Base-by-base conservation (phyloP, 2,113 vertebrate genomes). In the Cathartes aura region DNA sequence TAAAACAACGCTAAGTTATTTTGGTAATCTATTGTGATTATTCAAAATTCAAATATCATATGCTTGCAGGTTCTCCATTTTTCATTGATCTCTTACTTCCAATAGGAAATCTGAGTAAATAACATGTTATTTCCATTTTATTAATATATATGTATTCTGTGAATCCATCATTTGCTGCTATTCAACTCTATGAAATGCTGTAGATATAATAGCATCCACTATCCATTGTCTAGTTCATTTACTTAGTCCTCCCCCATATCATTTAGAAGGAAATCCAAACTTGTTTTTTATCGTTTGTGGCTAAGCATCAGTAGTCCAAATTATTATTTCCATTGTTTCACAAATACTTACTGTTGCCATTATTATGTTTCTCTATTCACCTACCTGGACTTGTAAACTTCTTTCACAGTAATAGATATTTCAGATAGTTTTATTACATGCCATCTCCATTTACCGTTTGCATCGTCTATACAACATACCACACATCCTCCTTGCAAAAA, bases 231-330 rank as follows among this genome's bases (percentile, higher is more conserved):
- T 73, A 66, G 30, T n/a, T 86, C 30, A 72, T 85, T 93, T 88
- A 75, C 27, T 85, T 68, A 75, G 12, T 6, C 45, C 6, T 3
- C 1, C 8, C 14, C 10, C 0, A 0, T 8, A 17, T 60, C 11
- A 19, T 78, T 87, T 53, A 64, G 42, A 47, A 38, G 13, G 47
- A 75, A 95, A 90, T 17, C 26, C 38, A 90, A 84, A 63, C 12
- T 26, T 47, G 19, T 0, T 82, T 87, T 78, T 85, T 56, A 17
- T 71, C 10, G 50, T 76, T 87, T 81, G 18, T 76, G 67, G 27
- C 21, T 93, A 66, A 88, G 34, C 45, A 70, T 56, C 36, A 58
- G 50, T 29, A 86, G 45, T 36, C 45, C 67, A 78, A 83, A 92
- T 36, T 80, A 82, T 20, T 73, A 58, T 56, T 75, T 75, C 32